Evolutionary conservation across 2,888 invertebrate genomes (phyloP).

Genomic region (Drosophila suboccidentalis): DNA sequence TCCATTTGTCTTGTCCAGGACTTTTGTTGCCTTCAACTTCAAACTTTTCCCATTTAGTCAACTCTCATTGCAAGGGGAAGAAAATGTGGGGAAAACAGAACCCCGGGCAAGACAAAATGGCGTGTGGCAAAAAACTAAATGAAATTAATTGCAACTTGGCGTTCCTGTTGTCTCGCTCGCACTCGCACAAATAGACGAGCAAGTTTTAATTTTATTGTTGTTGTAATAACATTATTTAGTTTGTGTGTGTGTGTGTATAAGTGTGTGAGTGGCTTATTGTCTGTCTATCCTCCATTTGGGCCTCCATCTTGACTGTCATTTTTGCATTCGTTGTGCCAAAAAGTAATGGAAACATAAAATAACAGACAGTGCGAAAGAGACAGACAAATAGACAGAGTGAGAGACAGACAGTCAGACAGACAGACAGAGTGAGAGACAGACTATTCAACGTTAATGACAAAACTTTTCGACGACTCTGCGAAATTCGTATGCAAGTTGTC

Average conservation of each 20-base stretch:
- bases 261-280: slow-evolving; percentile 45
- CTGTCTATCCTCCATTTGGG: slow-evolving; percentile 22
- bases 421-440: slow-evolving; percentile 34
- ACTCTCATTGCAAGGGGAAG: slow-evolving; percentile 44
- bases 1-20: slow-evolving; percentile 74
- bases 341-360: slow-evolving; percentile 68
- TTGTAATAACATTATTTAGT: slow-evolving; percentile 79
- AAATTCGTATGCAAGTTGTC: slow-evolving; percentile 67
- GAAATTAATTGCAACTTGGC: slow-evolving; percentile 79
- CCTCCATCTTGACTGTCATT: slow-evolving; percentile 60
- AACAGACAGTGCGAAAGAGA: slow-evolving; percentile 43
- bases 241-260: slow-evolving; percentile 48
- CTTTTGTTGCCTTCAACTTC: slow-evolving; percentile 74
- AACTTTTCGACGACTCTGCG: slow-evolving; percentile 75
- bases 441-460: slow-evolving; percentile 78
- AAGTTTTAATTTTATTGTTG: slow-evolving; percentile 78
- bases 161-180: slow-evolving; percentile 46
- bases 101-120: slow-evolving; percentile 52
- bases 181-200: slow-evolving; percentile 24
- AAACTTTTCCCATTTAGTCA: slow-evolving; percentile 81
- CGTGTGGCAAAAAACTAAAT: slow-evolving; percentile 77
- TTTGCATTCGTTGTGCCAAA: slow-evolving; percentile 67
- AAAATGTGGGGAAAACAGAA: slow-evolving; percentile 1
- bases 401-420: slow-evolving; percentile 2
- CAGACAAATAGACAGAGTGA: background rate